Conservation (phyloP, 1,140 invertebrate species). For the Papilio polytes region DNA sequence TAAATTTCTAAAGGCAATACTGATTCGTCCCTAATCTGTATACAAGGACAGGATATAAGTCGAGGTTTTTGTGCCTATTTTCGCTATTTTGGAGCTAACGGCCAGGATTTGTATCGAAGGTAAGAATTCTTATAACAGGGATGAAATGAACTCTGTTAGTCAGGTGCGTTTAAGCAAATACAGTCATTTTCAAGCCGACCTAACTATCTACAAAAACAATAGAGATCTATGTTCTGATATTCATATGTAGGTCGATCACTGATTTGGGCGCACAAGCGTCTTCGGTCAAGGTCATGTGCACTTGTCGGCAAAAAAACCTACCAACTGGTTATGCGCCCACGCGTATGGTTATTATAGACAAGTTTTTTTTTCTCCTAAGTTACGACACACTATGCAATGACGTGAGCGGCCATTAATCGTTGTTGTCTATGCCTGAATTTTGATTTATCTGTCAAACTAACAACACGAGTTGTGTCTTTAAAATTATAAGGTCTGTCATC, state of each 20-base stretch:
- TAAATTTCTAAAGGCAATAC: too few relatives aligned
- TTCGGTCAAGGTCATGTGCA: constrained; percentile 72
- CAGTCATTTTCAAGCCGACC: too few relatives aligned
- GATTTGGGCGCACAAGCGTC: constrained; percentile 54
- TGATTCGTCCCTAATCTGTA: too few relatives aligned
- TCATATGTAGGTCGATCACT: constrained; percentile 55
- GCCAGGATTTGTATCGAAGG: too few relatives aligned
- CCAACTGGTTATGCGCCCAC: constrained; percentile 67
- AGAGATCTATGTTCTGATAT: constrained; percentile 36
- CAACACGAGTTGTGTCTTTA: not conserved
- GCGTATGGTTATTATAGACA: constrained; percentile 59
- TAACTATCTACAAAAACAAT: constrained; percentile 4
- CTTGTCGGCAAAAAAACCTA: constrained; percentile 69
- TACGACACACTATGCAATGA: constrained; percentile 51
- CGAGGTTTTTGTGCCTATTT: too few relatives aligned
- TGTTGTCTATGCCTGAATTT: constrained; percentile 31
- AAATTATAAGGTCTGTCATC: not conserved
- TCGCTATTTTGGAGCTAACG: too few relatives aligned
- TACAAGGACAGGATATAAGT: too few relatives aligned
- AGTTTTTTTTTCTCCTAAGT: constrained; percentile 56
- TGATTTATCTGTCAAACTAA: constrained; percentile 37
- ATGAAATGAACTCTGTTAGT: too few relatives aligned
- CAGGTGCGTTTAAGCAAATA: too few relatives aligned
- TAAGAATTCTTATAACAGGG: too few relatives aligned
- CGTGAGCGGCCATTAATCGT: constrained; percentile 51